A percentile compares a stretch with the other conserved stretches of the same genome.
These are phyloP conservation scores for Habropoda laboriosa DNA, from an alignment of 1,140 invertebrate species.

Conservation along the genomic window DNA sequence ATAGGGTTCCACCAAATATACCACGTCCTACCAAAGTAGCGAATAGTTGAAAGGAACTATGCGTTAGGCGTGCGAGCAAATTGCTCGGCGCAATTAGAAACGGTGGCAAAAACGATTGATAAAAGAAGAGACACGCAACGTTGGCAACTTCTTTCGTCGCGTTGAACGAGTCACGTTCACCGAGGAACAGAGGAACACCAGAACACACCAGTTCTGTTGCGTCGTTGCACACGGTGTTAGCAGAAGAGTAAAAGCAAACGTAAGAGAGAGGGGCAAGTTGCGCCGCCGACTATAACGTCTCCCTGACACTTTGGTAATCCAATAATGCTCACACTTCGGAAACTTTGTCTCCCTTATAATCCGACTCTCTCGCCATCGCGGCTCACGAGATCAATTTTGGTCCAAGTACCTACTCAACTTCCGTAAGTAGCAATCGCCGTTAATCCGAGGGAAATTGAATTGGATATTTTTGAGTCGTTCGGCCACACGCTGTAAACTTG, in stretches of 20 bases:
- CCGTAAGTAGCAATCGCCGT: background rate
- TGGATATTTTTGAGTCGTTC: background rate
- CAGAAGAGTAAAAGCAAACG: background rate
- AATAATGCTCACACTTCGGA: constrained; percentile 18
- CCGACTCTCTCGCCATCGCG: constrained; percentile 7
- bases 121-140: background rate
- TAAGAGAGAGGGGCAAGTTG: background rate
- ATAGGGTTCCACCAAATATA: too few species aligned
- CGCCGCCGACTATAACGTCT: background rate
- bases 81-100: constrained; percentile 11
- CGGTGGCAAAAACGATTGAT: background rate
- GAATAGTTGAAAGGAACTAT: background rate
- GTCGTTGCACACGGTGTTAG: background rate
- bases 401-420: background rate
- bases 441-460: constrained; percentile 18
- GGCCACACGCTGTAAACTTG: background rate
- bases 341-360: constrained; percentile 32
- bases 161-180: background rate
- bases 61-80: background rate
- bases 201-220: background rate
- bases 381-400: constrained; percentile 22
- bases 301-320: constrained; percentile 26
- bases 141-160: constrained; percentile 8
- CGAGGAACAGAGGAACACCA: background rate
- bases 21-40: background rate